Conservation (phyloP, 2,113 vertebrate species). For the Acrocephalus kingi region DNA sequence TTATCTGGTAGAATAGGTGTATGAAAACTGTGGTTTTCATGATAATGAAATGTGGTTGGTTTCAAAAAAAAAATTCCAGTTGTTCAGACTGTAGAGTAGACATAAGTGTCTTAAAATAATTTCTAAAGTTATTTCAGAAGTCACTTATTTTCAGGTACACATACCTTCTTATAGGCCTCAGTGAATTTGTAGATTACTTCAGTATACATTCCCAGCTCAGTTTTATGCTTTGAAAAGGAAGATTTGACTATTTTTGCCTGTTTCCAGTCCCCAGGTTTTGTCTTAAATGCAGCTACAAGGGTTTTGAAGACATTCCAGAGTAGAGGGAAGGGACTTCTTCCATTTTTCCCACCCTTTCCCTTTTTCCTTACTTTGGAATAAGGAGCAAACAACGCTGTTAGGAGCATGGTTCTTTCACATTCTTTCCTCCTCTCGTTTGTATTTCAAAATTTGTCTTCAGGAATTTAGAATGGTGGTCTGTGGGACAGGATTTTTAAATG, state of each 20-base stretch:
- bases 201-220: background rate
- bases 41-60: fast-evolving
- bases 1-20: background rate
- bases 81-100: background rate
- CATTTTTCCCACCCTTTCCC: background rate
- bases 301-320: background rate
- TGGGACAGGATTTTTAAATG: background rate
- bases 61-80: background rate
- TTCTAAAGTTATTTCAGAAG: background rate
- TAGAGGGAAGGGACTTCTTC: background rate
- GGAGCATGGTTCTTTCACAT: background rate
- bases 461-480: background rate
- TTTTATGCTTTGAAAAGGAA: background rate
- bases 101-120: background rate
- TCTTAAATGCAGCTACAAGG: background rate
- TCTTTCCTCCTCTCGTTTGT: background rate
- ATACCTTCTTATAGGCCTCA: background rate
- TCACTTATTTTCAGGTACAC: background rate
- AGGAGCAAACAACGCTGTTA: background rate
- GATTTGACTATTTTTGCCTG: background rate
- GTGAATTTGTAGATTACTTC: background rate
- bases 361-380: background rate
- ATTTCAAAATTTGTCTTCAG: background rate
- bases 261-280: background rate
- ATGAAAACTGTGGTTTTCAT: background rate